phyloP scores from a whole-genome alignment of 2,797 vertebrate species.

The Loriculus beryllinus region DNA sequence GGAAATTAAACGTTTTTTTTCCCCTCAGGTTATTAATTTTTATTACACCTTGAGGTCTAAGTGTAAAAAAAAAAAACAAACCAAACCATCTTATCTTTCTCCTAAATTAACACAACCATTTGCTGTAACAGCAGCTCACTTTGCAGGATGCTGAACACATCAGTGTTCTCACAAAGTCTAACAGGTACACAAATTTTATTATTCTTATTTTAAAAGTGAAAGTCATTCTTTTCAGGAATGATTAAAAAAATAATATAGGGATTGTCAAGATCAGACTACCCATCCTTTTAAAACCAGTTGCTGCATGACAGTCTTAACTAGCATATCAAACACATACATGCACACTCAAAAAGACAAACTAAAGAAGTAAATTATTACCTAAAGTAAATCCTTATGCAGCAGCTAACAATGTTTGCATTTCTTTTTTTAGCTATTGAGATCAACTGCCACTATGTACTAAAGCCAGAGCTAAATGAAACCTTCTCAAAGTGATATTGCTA shows the following conservation, averaged over 20 bases:
- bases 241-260: not conserved
- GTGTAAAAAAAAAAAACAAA: not conserved
- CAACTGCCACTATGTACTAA: not conserved
- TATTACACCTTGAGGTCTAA: not conserved
- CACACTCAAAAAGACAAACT: not conserved
- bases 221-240: not conserved
- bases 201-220: not conserved
- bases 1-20: not conserved
- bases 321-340: not conserved
- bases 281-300: not conserved
- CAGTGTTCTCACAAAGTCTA: not conserved
- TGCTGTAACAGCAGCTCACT: not conserved
- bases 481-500: not conserved
- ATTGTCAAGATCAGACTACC: not conserved
- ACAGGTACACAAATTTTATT: not conserved
- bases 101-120: not conserved
- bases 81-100: not conserved
- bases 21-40: not conserved
- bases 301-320: not conserved
- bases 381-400: slow-evolving; percentile 26
- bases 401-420: slow-evolving; percentile 20
- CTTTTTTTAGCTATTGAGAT: not conserved
- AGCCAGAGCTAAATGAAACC: not conserved
- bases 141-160: not conserved
- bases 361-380: slow-evolving; percentile 37